These are phyloP conservation scores for Temnothorax longispinosus DNA, from an alignment of 1,140 invertebrate species.

Conservation along the genomic window DNA sequence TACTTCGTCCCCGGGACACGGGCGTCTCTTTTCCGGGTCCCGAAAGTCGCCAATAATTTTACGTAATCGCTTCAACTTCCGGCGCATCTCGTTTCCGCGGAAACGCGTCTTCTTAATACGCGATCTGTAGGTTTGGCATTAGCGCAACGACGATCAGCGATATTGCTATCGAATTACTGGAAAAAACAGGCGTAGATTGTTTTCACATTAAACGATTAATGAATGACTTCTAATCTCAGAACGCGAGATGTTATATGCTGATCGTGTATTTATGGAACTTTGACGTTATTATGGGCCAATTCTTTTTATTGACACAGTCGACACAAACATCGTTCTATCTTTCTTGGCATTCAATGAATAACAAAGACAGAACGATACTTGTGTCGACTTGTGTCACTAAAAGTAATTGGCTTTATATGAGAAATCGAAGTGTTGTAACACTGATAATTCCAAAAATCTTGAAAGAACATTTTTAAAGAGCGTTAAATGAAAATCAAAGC, in stretches of 20 bases:
- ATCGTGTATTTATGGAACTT: background rate
- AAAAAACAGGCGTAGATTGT: background rate
- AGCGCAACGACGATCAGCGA: no score
- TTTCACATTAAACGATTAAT: background rate
- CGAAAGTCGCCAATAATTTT: conserved; percentile 43
- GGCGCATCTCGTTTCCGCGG: background rate
- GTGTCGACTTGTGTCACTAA: no score
- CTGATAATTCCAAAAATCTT: background rate
- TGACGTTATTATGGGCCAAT: background rate
- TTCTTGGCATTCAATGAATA: no score
- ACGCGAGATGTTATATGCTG: background rate
- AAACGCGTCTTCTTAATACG: background rate
- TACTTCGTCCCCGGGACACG: background rate
- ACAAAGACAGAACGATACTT: no score
- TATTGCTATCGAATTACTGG: background rate
- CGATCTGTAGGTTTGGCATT: background rate
- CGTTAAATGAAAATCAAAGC: background rate
- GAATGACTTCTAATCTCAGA: background rate
- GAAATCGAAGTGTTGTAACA: background rate
- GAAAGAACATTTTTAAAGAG: background rate
- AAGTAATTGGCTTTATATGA: no score
- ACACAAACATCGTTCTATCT: no score
- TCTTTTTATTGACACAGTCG: no score
- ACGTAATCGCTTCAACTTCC: conserved; percentile 13
- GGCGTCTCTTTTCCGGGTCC: conserved; percentile 1